Percentiles rank a stretch among this genome's conserved stretches.
Conservation (phyloP, 2,797 vertebrate genomes). For the Sus cebifrons region DNA sequence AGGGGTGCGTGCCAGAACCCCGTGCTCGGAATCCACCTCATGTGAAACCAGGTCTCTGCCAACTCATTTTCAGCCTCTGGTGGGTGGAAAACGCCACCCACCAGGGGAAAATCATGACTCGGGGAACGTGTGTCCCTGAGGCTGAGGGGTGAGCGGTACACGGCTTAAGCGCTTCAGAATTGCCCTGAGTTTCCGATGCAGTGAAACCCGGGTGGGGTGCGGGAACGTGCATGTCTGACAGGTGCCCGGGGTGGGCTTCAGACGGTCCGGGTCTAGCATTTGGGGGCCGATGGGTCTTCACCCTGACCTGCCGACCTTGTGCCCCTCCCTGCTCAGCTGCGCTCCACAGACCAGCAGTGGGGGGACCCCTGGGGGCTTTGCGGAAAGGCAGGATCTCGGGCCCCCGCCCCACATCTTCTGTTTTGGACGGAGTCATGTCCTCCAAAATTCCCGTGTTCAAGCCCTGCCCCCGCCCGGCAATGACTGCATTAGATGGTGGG, state of each 20-base stretch:
- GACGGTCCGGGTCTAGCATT: background rate
- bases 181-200: background rate
- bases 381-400: fast-evolving
- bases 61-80: background rate
- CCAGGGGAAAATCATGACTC: background rate
- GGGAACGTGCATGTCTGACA: background rate
- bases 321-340: background rate
- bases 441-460: background rate
- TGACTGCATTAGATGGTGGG: background rate
- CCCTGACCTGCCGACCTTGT: background rate
- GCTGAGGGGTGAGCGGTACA: background rate
- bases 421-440: background rate
- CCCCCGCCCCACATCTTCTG: background rate
- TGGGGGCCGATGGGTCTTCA: background rate
- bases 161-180: background rate
- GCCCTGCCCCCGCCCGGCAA: no score
- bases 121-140: background rate
- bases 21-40: background rate
- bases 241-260: background rate
- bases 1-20: background rate
- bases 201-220: background rate
- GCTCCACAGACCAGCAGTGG: background rate
- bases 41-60: background rate
- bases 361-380: background rate
- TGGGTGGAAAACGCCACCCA: background rate